Base-by-base conservation (phyloP, 2,797 vertebrate species). In the Leptoclinus maculatus region DNA sequence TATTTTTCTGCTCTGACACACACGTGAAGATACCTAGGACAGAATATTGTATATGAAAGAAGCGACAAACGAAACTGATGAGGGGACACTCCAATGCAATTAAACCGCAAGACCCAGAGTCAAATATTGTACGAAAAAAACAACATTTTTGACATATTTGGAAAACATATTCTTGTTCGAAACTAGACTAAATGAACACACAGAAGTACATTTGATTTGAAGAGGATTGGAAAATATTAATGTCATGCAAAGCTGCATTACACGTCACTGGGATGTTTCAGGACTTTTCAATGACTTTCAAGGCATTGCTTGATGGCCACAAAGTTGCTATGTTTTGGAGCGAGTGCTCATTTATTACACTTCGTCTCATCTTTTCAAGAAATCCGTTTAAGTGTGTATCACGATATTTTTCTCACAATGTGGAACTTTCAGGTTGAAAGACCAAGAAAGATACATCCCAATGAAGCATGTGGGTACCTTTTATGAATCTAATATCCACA, bases 11-110 rank as follows among this genome's bases (percentile, higher is more conserved):
- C 49, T 23, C 41, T 39, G 32, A 71, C 49, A 64, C 25, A 70
- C n/a, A 23, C 32, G 9, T 1, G 57, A 0, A 60, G 58, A 60
- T 6, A 45, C 21, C 59, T 19, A 14, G 13, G 27, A 63, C 53
- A 65, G 34, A 34, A 77, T 34, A n/a, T 25, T 43, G 69, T 51
- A 34, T 64, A 6, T 43, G 13, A 25, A 58, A 27, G 14, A 54
- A 47, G 13, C 34, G 39, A 65, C 16, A 72, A 43, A 78, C 32
- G 29, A 59, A 57, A 62, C 8, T 17, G 54, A 72, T 43, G 53
- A 34, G 3, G 17, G 59, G 43, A 47, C 32, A 64, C n/a, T 32
- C 39, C 7, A 25, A 14, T 4, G 7, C 54, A 25, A 41, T 43
- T 34, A 3, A 60, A 80, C 56, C 3, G 29, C 2, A 21, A 34